Evolutionary conservation across 2,888 invertebrate genomes (phyloP).

Genomic region (Drosophila birchii): DNA sequence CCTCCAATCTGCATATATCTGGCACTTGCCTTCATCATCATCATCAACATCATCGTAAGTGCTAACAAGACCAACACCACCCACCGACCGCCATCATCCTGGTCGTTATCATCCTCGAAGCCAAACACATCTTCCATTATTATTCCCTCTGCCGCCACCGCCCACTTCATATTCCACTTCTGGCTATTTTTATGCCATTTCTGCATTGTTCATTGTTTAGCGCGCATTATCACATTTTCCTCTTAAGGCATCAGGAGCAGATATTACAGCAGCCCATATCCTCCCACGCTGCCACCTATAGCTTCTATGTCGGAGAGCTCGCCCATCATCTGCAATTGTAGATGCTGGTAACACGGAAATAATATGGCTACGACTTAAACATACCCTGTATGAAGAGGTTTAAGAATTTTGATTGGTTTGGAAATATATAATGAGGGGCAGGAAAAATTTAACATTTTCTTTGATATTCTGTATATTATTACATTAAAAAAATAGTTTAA

Average conservation of each 20-base stretch:
- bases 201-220: slow-evolving; percentile 69
- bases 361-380: neutral
- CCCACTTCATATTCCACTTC: slow-evolving; percentile 46
- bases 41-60: slow-evolving; percentile 34
- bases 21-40: slow-evolving; percentile 46
- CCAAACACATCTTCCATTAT: slow-evolving; percentile 56
- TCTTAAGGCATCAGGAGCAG: slow-evolving; percentile 73
- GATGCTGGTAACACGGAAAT: slow-evolving; percentile 2
- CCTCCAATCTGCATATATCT: slow-evolving; percentile 35
- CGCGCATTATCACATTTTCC: slow-evolving; percentile 78
- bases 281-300: slow-evolving; percentile 18
- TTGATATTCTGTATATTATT: neutral
- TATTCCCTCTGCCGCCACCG: slow-evolving; percentile 27
- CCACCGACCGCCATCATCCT: slow-evolving; percentile 29
- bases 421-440: rapidly evolving
- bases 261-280: slow-evolving; percentile 58
- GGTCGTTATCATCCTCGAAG: slow-evolving; percentile 34
- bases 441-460: neutral
- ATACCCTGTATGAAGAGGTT: slow-evolving; percentile 2
- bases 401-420: neutral
- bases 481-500: neutral
- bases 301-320: slow-evolving; percentile 17
- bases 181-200: slow-evolving; percentile 73
- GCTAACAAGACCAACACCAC: slow-evolving; percentile 46
- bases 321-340: slow-evolving; percentile 22